A percentile compares a stretch with the other conserved stretches of the same genome.
phyloP scores from a whole-genome alignment of 2,113 vertebrate genomes.

The Phyllostomus hastatus region DNA sequence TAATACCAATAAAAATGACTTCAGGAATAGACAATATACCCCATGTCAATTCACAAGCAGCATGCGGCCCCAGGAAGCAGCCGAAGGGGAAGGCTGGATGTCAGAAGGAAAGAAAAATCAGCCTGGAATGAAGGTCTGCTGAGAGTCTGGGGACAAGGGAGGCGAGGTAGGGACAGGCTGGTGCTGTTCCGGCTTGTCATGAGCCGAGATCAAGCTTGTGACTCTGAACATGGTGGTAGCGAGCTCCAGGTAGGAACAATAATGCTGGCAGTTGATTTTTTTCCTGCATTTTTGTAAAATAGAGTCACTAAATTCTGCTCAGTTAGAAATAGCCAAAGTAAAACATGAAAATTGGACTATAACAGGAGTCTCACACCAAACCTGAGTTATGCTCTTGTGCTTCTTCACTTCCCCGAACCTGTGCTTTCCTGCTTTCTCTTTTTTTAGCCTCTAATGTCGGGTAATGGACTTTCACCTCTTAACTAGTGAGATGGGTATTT shows the following conservation, averaged over 20 bases:
- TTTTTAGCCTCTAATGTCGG: neutral
- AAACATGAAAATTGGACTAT: neutral
- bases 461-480: neutral
- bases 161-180: neutral
- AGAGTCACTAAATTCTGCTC: slow-evolving; percentile 1
- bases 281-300: slow-evolving; percentile 15
- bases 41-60: slow-evolving; percentile 50
- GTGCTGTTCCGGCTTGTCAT: neutral
- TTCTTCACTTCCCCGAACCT: neutral
- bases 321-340: neutral
- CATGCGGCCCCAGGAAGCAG: slow-evolving; percentile 51
- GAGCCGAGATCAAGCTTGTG: neutral
- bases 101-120: slow-evolving; percentile 11
- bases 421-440: neutral
- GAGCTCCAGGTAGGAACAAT: neutral
- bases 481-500: neutral
- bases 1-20: slow-evolving; percentile 72
- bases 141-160: neutral
- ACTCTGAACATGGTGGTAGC: neutral
- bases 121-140: neutral
- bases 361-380: neutral
- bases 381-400: neutral
- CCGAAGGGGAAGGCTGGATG: neutral
- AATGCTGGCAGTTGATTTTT: neutral
- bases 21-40: slow-evolving; percentile 65